Evolutionary conservation across 2,888 invertebrate species (phyloP).

Genomic region (Spisula subtruncata): DNA sequence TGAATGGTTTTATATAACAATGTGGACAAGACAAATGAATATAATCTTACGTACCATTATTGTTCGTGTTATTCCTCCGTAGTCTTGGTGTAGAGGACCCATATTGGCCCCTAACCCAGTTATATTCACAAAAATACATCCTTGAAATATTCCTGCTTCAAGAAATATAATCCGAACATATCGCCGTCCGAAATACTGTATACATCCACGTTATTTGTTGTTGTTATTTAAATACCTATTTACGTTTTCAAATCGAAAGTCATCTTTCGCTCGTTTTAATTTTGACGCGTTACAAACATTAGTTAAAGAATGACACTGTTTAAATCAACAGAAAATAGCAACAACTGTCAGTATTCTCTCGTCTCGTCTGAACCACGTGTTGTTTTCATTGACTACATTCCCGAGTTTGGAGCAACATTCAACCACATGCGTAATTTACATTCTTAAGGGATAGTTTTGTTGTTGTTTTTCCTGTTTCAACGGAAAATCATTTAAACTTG

Average conservation of each 20-base stretch:
- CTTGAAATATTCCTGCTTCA: not conserved
- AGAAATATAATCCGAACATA: constrained; percentile 2
- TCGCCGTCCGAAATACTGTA: not conserved
- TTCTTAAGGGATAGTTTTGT: constrained; percentile 5
- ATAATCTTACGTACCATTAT: not conserved
- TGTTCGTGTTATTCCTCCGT: not conserved
- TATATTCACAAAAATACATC: constrained; percentile 6
- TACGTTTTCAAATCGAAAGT: not conserved
- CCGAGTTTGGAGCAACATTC: not conserved
- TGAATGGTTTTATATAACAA: too few species aligned
- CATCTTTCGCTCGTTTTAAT: not conserved
- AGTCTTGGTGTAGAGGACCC: not conserved
- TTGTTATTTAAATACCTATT: not conserved
- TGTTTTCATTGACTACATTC: constrained; percentile 14
- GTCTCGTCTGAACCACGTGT: not conserved
- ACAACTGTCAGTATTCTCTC: not conserved
- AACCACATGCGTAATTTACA: constrained; percentile 14
- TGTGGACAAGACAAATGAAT: not conserved
- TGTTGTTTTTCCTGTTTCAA: constrained; percentile 27
- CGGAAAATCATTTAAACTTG: not conserved
- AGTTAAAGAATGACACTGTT: not conserved
- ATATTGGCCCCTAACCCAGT: not conserved
- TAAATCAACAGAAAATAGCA: not conserved
- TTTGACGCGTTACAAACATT: not conserved
- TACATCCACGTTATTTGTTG: not conserved